These are phyloP conservation scores for Anolis carolinensis DNA, from an alignment of 2,113 vertebrate genomes.

Conservation along the genomic window DNA sequence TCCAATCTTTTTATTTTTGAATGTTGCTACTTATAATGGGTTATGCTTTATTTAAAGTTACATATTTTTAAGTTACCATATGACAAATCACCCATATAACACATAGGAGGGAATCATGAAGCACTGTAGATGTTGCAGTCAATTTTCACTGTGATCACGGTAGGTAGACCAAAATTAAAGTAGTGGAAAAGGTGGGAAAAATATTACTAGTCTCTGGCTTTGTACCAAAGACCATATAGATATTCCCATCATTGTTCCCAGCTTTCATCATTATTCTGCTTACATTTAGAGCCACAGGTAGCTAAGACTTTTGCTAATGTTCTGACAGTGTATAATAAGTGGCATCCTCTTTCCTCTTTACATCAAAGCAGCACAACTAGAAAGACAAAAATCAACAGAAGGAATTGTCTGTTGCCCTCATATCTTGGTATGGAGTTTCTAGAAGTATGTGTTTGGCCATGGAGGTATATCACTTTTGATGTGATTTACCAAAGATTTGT, in stretches of 20 bases:
- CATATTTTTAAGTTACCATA: neutral
- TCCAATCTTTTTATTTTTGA: neutral
- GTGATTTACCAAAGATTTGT: neutral
- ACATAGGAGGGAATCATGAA: too few species aligned
- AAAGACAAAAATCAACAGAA: neutral
- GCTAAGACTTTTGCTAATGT: too few species aligned
- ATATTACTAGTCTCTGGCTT: neutral
- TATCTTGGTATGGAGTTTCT: neutral
- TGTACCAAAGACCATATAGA: neutral
- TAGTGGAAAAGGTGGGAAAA: neutral
- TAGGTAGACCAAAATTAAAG: neutral
- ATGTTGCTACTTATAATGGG: neutral
- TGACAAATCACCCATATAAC: neutral
- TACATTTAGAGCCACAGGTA: neutral
- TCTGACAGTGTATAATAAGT: neutral
- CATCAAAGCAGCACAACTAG: neutral
- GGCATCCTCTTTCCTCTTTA: neutral
- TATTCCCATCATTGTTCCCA: neutral
- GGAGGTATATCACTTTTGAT: neutral
- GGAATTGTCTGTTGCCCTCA: neutral
- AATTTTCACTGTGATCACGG: neutral
- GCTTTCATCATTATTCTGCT: neutral
- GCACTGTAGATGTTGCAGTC: neutral
- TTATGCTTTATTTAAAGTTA: neutral
- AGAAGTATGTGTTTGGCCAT: neutral